Percentiles rank a stretch among this genome's conserved stretches.
Conservation (phyloP, 2,797 vertebrate genomes). For the Cossypha dichroa region DNA sequence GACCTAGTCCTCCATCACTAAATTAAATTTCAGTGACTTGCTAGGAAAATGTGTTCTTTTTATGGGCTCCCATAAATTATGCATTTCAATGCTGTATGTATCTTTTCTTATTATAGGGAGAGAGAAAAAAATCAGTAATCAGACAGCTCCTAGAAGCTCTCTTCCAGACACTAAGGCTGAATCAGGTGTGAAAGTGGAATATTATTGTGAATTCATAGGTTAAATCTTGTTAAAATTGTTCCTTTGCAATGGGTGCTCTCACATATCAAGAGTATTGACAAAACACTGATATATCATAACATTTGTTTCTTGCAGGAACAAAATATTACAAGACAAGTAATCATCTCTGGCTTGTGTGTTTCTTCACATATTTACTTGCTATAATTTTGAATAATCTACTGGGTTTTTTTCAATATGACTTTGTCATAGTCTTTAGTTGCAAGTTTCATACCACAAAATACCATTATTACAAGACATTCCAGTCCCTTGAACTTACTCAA, state of each 20-base stretch:
- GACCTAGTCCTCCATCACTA: not conserved
- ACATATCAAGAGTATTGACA: not conserved
- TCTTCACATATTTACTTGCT: not conserved
- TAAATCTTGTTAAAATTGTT: not conserved
- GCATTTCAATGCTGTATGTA: not conserved
- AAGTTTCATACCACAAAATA: not conserved
- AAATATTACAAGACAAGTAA: not conserved
- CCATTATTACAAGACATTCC: not conserved
- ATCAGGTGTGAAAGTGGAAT: not conserved
- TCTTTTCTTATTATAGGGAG: constrained; percentile 28
- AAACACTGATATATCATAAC: not conserved
- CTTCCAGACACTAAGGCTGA: not conserved
- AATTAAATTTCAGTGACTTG: constrained; percentile 44
- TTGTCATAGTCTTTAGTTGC: not conserved
- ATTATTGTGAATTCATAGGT: not conserved
- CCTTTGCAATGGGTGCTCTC: not conserved
- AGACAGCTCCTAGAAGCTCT: not conserved
- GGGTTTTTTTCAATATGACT: not conserved
- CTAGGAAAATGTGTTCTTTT: constrained; percentile 44
- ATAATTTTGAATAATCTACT: not conserved
- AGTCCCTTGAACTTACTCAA: not conserved
- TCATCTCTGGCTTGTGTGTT: not conserved
- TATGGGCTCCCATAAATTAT: constrained; percentile 24
- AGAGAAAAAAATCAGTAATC: not conserved
- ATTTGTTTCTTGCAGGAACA: not conserved